Base-by-base conservation (phyloP, 2,113 vertebrate genomes). In the Lichenostomus cassidix region DNA sequence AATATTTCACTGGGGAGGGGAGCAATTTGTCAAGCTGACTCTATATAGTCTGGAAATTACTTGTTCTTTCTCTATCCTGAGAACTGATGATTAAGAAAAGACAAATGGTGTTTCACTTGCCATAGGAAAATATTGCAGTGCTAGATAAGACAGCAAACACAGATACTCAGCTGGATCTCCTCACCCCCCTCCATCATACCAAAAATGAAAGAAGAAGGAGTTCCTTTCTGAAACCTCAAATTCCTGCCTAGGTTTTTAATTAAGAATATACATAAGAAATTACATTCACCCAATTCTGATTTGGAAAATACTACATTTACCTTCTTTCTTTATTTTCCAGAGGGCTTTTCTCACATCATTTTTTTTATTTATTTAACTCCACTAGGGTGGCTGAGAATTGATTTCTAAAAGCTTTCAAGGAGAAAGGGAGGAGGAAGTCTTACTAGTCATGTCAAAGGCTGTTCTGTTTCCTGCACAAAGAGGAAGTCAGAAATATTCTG, bases 401-500 rank as follows among this genome's bases (percentile, higher is more conserved):
- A 70, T 89, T 96, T 95, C 59, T 70, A 44, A 73, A 90, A 67
- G 17, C 10, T 91, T 91, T 74, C 64, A 85, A 83, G 50, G 22
- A 88, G 71, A 88, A 91, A 73, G 44, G 41, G 85, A 94, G 67
- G 49, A 90, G 79, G 87, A 96, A 96, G 86, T 86, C 64, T 88
- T 77, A 50, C 65, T 64, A 15, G 52, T 5, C 59, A 68, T 86
- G 55, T 46, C 47, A 87, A 91, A 95, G n/a, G 55, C 63, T 84
- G 73, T 46, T 89, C 58, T 49, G 29, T 68, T 94, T 91, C 87
- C 89, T 92, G 42, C 22, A 81, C 60, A 88, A 95, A 90, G 71
- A 94, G 92, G 91, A 96, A 96, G 92, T 85, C 33, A 70, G 47
- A 95, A 95, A 78, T 68, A 67, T 46, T 80, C 79, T 70, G 83